Base-by-base conservation (phyloP, 2,888 invertebrate genomes). In the Melanostoma scalare region DNA sequence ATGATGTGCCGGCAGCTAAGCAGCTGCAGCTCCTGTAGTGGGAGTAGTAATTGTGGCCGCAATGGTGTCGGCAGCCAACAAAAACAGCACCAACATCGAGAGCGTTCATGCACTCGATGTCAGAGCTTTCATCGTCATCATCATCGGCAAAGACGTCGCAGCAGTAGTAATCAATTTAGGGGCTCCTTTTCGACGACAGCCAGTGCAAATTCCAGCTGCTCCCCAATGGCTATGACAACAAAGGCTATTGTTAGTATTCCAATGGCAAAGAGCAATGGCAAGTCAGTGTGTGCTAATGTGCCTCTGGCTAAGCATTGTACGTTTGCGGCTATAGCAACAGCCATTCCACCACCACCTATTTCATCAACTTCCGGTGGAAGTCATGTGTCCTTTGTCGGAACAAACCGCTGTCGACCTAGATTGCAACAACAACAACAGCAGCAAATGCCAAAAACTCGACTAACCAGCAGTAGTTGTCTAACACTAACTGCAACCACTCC, bases 1-100 rank as follows among this genome's bases (percentile, higher is more conserved):
- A 89, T 91, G 87, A 91, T 91, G 88, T 91, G 91, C 91, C 91
- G 91, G 61, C 90, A 91, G 87, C 90, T 90, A n/a, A 91, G 90
- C 89, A 91, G 90, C 88, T 91, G 91, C 88, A 91, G 91, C 87
- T 90, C 91, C 86, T 91, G 91, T 86, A 91, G 91, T 86, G 89
- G 89, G 86, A 89, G 90, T 88, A 90, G 90, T 89, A 91, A 90
- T 88, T 91, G 90, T 87, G 90, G 88, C 55, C 88, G 87, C 60
- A 88, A 87, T 60, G 85, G 87, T 69, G 50, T 85, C 38, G 50
- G 81, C 50, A 36, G 63, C 6, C 68, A 61, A 35, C 76, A 79
- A 33, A 86, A 87, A 6, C 88, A 88, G 67, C 88, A 89, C 61
- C 85, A 86, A 9, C 84, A 85, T 36, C 86, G 86, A 3, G 87